phyloP scores from a whole-genome alignment of 2,888 invertebrate species.

The Steinernema carpocapsae region DNA sequence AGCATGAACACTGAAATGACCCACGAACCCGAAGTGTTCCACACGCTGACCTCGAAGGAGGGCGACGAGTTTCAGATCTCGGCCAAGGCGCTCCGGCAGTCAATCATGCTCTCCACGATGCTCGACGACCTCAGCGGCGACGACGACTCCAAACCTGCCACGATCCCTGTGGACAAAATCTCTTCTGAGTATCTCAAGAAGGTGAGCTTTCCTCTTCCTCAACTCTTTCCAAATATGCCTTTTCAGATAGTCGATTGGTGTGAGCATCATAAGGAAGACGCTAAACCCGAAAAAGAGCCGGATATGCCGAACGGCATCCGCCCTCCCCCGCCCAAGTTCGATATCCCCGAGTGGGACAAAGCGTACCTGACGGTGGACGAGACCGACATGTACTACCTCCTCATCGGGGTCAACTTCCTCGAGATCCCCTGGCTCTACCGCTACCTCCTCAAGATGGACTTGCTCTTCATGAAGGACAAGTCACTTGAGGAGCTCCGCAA shows the following conservation, averaged over 20 bases:
- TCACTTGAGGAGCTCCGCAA: background rate
- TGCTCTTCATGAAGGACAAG: constrained; percentile 13
- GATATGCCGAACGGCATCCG: background rate
- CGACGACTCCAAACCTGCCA: background rate
- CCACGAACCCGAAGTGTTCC: background rate
- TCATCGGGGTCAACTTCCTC: background rate
- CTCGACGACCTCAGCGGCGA: background rate
- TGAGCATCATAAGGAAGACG: background rate
- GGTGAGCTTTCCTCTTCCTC: too few species aligned
- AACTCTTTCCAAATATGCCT: background rate
- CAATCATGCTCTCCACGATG: background rate
- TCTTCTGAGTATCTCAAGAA: too few species aligned
- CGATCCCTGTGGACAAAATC: too few species aligned
- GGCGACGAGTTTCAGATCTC: background rate
- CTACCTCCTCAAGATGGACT: background rate
- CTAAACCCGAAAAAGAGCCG: background rate
- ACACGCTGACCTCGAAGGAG: background rate
- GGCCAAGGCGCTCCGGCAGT: constrained; percentile 3
- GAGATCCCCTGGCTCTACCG: constrained; percentile 14
- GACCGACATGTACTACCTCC: constrained; percentile 10
- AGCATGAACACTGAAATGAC: too few species aligned
- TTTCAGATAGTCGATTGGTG: background rate
- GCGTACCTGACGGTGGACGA: background rate
- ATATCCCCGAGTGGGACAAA: constrained; percentile 1
- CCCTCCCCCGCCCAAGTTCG: constrained; percentile 1